These are phyloP conservation scores for Petrophora chlorosata DNA, from an alignment of 2,888 invertebrate genomes.

Conservation along the genomic window DNA sequence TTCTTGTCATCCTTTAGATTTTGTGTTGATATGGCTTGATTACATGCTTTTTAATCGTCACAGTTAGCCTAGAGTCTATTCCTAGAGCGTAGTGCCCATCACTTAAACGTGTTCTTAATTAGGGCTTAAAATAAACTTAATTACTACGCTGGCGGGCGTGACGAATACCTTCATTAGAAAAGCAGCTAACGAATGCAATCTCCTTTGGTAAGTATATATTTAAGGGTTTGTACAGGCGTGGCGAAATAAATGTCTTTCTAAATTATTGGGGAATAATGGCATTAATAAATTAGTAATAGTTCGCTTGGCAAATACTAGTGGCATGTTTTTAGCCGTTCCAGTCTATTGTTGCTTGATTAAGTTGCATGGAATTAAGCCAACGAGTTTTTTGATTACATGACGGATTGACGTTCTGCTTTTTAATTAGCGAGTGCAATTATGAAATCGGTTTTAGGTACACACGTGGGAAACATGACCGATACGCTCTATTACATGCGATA, in stretches of 20 bases:
- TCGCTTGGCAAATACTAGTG: conserved; percentile 16
- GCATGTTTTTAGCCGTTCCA: conserved; percentile 17
- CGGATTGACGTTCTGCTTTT: conserved; percentile 14
- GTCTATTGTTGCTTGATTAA: conserved; percentile 22
- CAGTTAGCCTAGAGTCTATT: no score
- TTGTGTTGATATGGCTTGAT: no score
- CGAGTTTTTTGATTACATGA: conserved; percentile 8
- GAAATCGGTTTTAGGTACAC: conserved; percentile 8
- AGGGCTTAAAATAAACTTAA: conserved; percentile 17
- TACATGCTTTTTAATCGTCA: no score
- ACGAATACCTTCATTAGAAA: conserved; percentile 30
- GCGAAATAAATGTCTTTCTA: conserved; percentile 14
- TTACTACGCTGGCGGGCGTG: conserved; percentile 17
- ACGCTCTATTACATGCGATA: conserved; percentile 1
- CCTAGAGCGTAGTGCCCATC: no score
- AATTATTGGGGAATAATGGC: no score
- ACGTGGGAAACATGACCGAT: conserved; percentile 7
- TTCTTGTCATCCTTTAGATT: no score
- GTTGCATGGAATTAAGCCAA: conserved; percentile 11
- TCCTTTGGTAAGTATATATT: conserved; percentile 3
- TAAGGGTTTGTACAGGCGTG: conserved; percentile 8
- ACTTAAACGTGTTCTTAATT: conserved; percentile 13
- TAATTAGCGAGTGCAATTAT: conserved; percentile 16
- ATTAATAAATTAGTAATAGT: conserved; percentile 23
- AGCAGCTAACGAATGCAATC: conserved; percentile 27